Evolutionary conservation across 2,113 vertebrate species (phyloP), one percentile per base, ranked within the genome.

Genomic region (Octodon degus): DNA sequence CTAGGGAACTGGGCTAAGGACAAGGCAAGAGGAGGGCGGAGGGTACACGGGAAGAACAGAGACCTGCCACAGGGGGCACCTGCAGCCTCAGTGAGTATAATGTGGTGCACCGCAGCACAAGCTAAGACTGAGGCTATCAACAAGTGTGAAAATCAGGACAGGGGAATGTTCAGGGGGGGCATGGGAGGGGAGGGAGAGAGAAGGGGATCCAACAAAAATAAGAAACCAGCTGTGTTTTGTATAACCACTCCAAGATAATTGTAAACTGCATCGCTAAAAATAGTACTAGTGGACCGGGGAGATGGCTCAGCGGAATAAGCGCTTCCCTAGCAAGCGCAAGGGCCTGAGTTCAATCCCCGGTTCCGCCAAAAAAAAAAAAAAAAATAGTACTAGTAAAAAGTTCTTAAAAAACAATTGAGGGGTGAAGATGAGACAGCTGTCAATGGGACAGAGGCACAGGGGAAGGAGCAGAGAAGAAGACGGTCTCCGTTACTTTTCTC

Each of bases 21-120:
- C 20, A 5, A 40, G 70, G 37, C 7, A 17, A 40, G 20, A 37
- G 70, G n/a, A 37, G 70, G 37, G 40, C 20, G 37, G 19, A 74
- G 3, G 70, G 20, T 22, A 24, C 10, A 40, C 2, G 11, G n/a
- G n/a, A n/a, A 74, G 70, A 37, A 10, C 22, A 74, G 40, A 24
- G n/a, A 24, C 24, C 0, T 1, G 3, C n/a, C n/a, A 37, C 24
- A 5, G 10, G 20, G 20, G 40, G n/a, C n/a, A n/a, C n/a, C n/a
- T n/a, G n/a, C n/a, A 25, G 12, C 72, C 72, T 25, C 72, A 43
- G 12, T 25, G 22, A 43, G 24, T 2, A 37, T 25, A 40, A 43
- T 22, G 22, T 74, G 11, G 12, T 2, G 24, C 13, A 37, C 37
- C 9, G 3, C 9, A 13, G 24, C 72, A 43, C 22, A 37, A 40